Evolutionary conservation across 1,140 invertebrate species (phyloP), one percentile per base, ranked within the genome.

Genomic region (Nasonia vitripennis): DNA sequence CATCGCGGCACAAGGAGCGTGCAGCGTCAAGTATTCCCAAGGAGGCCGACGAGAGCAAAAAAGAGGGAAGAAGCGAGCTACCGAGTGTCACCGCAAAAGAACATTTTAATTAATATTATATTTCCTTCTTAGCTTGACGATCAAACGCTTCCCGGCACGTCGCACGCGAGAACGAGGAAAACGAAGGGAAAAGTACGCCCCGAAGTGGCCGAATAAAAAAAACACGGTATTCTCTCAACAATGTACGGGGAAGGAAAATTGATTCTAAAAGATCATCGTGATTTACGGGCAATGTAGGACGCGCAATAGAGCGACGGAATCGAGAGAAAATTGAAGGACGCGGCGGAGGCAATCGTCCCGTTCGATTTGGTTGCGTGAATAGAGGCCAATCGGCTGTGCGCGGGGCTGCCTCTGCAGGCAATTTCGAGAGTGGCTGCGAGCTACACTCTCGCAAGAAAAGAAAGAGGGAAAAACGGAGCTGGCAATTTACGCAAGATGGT

Each of bases 81-180:
- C 84, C 86, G 88, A 87, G 84, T 87, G 87, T 81, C 87, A 80
- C 87, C 85, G 88, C 88, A 87, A 91, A 37, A 91, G 90, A 91
- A 90, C 91, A 90, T 92, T 92, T 92, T 93, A 92, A 93, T 93
- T 93, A 93, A 92, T 91, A 92, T 92, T 92, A 45, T 45, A 92
- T 92, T 92, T 89, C 90, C 91, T 92, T 90, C 89, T 90, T 90
- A 89, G 91, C 89, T 90, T 78, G 87, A 91, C 89, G 89, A 92
- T 92, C 91, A 91, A 91, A 91, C 89, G 89, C 87, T 48, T 81
- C 48, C n/a, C 27, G 82, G 23, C 62, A 27, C 31, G 73, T 62
- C 74, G 41, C 62, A 27, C n/a, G 73, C 79, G 79, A 62, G 73
- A 55, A 14, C 31, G 73, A 82, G 67, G 67, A 82, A 78, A 77